Evolutionary conservation across 2,113 vertebrate genomes (phyloP).

Genomic region (Rallus limicola): DNA sequence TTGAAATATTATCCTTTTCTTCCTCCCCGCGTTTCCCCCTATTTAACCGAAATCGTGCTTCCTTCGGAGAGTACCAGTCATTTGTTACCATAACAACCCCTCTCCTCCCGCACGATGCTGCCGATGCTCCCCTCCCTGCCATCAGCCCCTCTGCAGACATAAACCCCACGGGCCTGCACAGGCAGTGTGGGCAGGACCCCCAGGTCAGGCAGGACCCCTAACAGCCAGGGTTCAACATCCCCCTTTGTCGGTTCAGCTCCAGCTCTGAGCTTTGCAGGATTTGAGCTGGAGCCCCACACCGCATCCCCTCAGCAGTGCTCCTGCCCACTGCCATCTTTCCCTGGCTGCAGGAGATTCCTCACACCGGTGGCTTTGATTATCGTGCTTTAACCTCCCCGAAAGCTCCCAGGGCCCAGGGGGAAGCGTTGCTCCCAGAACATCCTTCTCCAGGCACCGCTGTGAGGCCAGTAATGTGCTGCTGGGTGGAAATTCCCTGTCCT

Average conservation of each 20-base stretch:
- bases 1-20: slow-evolving; percentile 42
- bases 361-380: background rate
- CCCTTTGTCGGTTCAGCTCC: background rate
- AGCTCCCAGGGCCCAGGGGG: background rate
- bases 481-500: background rate
- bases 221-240: rapidly evolving
- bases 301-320: background rate
- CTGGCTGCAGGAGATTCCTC: background rate
- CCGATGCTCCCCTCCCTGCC: background rate
- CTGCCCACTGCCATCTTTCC: background rate
- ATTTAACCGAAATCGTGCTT: slow-evolving; percentile 36
- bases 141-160: background rate
- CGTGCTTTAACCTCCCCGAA: background rate
- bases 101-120: background rate
- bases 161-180: background rate
- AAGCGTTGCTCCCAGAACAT: background rate
- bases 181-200: background rate
- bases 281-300: background rate
- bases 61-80: slow-evolving; percentile 56
- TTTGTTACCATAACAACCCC: slow-evolving; percentile 79
- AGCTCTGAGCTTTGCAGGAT: background rate
- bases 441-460: background rate
- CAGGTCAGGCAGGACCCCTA: background rate
- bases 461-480: background rate
- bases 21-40: background rate